Evolutionary conservation across 2,888 invertebrate genomes (phyloP).

Genomic region (Phoenoteleia sp.): DNA sequence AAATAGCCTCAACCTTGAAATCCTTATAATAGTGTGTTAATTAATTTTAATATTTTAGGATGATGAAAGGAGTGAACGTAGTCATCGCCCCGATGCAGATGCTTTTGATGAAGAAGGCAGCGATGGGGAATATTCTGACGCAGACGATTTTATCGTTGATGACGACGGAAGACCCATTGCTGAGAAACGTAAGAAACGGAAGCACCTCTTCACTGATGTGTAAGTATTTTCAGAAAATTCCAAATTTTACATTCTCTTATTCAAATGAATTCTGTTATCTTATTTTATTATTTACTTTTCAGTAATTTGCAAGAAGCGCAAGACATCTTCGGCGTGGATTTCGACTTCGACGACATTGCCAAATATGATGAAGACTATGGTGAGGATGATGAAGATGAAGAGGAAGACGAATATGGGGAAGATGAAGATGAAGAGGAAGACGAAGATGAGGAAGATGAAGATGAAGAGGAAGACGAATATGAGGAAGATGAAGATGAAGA

Average conservation of each 20-base stretch:
- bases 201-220: slow-evolving; percentile 95
- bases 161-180: slow-evolving; percentile 97
- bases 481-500: slow-evolving; percentile 95
- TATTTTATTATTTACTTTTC: too few species aligned
- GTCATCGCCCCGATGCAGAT: slow-evolving; percentile 88
- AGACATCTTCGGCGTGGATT: slow-evolving; percentile 99
- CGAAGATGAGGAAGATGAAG: slow-evolving; percentile 91
- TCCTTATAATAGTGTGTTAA: too few species aligned
- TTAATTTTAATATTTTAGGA: too few species aligned
- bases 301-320: slow-evolving; percentile 98
- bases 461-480: slow-evolving; percentile 90
- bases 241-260: too few species aligned
- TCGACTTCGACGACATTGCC: slow-evolving; percentile 97
- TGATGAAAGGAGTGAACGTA: slow-evolving; percentile 92
- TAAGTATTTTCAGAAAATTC: too few species aligned
- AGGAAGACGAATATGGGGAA: slow-evolving; percentile 94
- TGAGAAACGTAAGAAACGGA: slow-evolving; percentile 93
- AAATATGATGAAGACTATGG: slow-evolving; percentile 96
- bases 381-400: slow-evolving; percentile 94
- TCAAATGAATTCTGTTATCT: too few species aligned
- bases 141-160: slow-evolving; percentile 99
- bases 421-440: slow-evolving; percentile 94
- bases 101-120: slow-evolving; percentile 92
- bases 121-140: slow-evolving; percentile 94
- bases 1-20: too few species aligned